phyloP scores from a whole-genome alignment of 2,888 invertebrate genomes.

The Acronicta leporina region DNA sequence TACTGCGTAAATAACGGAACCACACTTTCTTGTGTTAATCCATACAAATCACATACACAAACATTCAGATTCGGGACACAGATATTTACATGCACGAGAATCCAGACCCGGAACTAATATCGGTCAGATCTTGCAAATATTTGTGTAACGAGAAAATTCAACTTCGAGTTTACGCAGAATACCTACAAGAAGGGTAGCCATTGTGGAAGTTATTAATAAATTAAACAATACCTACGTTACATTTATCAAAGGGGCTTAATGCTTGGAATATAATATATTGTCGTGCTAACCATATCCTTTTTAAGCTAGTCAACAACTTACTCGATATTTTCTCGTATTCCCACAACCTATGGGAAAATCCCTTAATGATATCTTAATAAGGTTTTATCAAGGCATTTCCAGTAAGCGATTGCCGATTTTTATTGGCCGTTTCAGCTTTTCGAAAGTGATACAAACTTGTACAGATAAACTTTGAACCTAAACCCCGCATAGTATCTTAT shows the following conservation, averaged over 20 bases:
- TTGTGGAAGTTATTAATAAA: background rate
- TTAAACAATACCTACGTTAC: background rate
- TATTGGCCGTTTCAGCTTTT: too few species aligned
- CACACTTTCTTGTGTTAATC: background rate
- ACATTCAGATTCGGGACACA: background rate
- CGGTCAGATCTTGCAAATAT: conserved; percentile 4
- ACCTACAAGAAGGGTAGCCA: background rate
- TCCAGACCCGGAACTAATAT: conserved; percentile 4
- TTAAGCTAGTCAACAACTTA: too few species aligned
- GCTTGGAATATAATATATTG: too few species aligned
- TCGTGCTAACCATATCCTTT: background rate
- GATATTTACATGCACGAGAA: conserved; percentile 2
- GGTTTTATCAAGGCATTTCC: too few species aligned
- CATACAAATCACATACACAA: conserved; percentile 2
- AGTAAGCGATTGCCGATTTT: too few species aligned
- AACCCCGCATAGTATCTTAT: too few species aligned
- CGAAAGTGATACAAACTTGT: too few species aligned
- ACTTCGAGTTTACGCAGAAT: background rate
- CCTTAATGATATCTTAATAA: too few species aligned
- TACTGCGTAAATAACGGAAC: background rate
- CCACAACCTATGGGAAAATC: too few species aligned
- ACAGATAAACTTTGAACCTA: too few species aligned
- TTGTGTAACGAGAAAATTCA: conserved; percentile 2
- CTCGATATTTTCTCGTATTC: too few species aligned
- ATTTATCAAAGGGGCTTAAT: background rate